Evolutionary conservation across 2,113 vertebrate species (phyloP).

Genomic region (Eonycteris spelaea): DNA sequence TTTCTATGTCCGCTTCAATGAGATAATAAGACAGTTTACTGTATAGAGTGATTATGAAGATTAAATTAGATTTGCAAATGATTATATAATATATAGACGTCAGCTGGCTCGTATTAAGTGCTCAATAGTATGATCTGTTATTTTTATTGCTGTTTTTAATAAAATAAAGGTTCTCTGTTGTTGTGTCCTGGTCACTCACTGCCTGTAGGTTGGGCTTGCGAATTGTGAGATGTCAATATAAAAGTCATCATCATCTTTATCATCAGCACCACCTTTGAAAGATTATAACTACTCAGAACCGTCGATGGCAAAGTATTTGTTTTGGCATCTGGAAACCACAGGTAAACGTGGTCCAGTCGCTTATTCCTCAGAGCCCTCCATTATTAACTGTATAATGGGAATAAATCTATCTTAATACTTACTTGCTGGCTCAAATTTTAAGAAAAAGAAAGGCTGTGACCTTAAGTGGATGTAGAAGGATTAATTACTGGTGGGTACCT

Average conservation of each 20-base stretch:
- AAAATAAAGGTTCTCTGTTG: background rate
- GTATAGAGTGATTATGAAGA: background rate
- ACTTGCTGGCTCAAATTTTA: background rate
- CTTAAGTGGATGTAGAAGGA: background rate
- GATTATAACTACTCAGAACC: background rate
- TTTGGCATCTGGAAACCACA: background rate
- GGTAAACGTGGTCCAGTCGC: background rate
- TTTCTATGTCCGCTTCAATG: background rate
- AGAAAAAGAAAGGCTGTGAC: background rate
- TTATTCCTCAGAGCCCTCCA: background rate
- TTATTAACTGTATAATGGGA: background rate
- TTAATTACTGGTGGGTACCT: background rate
- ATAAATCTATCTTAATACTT: background rate
- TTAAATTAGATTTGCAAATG: background rate
- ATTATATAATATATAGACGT: background rate
- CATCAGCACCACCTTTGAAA: background rate
- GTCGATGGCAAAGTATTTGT: background rate
- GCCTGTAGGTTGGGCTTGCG: background rate
- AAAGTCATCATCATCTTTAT: too few species aligned
- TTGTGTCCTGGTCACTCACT: background rate
- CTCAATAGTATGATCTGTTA: background rate
- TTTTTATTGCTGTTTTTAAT: background rate
- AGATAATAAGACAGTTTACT: background rate
- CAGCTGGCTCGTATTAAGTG: rapidly evolving
- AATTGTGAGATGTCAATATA: background rate